Conservation (phyloP, 2,797 vertebrate species). For the Stomatorhinus walkeri region DNA sequence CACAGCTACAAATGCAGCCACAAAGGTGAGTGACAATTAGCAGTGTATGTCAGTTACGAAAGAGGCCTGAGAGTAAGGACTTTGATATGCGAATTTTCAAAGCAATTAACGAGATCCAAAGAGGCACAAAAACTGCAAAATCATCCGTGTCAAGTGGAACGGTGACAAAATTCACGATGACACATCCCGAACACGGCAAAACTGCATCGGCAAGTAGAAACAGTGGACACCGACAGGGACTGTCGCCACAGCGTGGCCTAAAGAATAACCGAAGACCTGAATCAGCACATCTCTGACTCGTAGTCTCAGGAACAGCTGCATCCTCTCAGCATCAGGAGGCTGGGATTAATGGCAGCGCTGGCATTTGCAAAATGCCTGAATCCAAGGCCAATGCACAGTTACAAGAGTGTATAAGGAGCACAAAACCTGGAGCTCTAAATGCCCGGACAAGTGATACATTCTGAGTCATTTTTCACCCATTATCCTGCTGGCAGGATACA, state of each 20-base stretch:
- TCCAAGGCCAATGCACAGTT: background rate
- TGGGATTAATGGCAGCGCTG: background rate
- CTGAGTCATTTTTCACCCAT: background rate
- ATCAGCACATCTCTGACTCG: background rate
- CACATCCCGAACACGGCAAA: background rate
- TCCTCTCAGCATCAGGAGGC: background rate
- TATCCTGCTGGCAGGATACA: background rate
- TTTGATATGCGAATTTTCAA: background rate
- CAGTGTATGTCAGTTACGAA: background rate
- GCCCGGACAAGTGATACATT: background rate
- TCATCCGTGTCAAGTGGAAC: background rate
- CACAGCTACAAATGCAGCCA: background rate
- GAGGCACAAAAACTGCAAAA: background rate
- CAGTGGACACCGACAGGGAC: background rate
- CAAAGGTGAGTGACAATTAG: background rate
- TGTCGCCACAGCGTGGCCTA: background rate
- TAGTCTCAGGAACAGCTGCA: background rate
- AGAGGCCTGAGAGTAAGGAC: background rate
- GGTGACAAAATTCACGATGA: background rate
- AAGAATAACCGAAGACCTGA: background rate
- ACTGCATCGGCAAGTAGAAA: background rate
- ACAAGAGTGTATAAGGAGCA: background rate
- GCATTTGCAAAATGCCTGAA: background rate
- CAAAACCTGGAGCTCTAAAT: background rate
- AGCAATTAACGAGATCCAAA: background rate